These are phyloP conservation scores for Clusia tigrina DNA, from an alignment of 2,888 invertebrate species.

Conservation along the genomic window DNA sequence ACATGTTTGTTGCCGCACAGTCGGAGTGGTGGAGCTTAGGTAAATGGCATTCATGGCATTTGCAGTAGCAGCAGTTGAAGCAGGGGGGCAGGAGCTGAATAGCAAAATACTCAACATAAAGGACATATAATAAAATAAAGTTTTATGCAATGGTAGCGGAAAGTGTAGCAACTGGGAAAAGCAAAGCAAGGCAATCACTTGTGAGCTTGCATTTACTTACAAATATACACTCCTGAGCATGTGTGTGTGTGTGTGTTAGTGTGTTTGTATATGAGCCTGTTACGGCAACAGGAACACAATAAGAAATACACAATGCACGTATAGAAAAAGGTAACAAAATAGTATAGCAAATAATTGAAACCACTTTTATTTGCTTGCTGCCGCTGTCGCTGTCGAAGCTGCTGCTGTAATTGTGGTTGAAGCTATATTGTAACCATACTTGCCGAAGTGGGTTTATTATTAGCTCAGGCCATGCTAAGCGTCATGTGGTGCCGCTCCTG, in stretches of 20 bases:
- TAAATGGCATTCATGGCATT: too few species aligned
- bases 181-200: too few species aligned
- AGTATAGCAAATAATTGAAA: background rate
- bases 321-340: background rate
- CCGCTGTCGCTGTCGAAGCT: background rate
- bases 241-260: background rate
- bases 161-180: too few species aligned
- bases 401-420: background rate
- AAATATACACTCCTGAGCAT: background rate
- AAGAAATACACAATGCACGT: too few species aligned
- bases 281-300: too few species aligned
- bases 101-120: too few species aligned
- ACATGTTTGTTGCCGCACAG: too few species aligned
- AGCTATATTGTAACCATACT: background rate
- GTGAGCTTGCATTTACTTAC: background rate
- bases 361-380: slow-evolving; percentile 6
- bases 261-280: background rate
- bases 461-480: too few species aligned
- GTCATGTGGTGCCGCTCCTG: too few species aligned
- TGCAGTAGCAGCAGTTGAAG: too few species aligned
- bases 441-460: background rate
- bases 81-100: too few species aligned
- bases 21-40: too few species aligned
- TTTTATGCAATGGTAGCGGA: background rate
- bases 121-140: background rate